Conservation (phyloP, 2,888 invertebrate species). For the Ornithoptera priamus region DNA sequence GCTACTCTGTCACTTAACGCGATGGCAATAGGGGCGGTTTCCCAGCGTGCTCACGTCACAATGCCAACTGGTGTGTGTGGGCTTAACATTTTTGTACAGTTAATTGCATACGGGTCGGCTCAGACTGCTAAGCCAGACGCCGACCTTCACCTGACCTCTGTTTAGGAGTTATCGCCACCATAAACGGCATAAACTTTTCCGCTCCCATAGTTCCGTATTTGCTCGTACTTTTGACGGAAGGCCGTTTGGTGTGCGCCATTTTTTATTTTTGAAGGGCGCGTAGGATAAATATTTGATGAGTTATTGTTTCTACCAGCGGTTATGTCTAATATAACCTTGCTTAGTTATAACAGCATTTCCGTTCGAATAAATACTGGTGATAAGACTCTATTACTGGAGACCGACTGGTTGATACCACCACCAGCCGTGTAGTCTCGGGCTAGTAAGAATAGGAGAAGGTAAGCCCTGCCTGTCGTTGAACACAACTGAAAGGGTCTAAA, state of each 20-base stretch:
- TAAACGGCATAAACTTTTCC: slow-evolving; percentile 41
- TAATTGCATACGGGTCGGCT: slow-evolving; percentile 43
- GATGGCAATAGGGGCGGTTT: background rate
- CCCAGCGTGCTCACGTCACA: background rate
- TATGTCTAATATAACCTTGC: background rate
- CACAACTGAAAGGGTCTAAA: no score
- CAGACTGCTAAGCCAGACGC: slow-evolving; percentile 45
- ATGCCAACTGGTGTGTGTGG: slow-evolving; percentile 25
- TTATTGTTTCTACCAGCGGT: background rate
- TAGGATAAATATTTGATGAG: background rate
- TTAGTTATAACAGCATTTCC: background rate
- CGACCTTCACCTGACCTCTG: slow-evolving; percentile 46
- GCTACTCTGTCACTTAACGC: background rate
- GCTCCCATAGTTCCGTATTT: slow-evolving; percentile 41
- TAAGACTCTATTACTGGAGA: no score
- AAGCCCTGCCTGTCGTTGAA: no score
- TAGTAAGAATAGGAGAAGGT: no score
- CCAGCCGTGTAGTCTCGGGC: no score
- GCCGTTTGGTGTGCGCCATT: slow-evolving; percentile 20
- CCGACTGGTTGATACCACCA: no score
- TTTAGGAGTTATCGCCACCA: slow-evolving; percentile 40
- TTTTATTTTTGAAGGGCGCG: slow-evolving; percentile 9
- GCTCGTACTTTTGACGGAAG: slow-evolving; percentile 37
- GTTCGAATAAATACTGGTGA: background rate
- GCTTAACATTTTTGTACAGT: slow-evolving; percentile 26